These are phyloP conservation scores for Heliothis subflexa DNA, from an alignment of 1,140 invertebrate species.

Conservation along the genomic window DNA sequence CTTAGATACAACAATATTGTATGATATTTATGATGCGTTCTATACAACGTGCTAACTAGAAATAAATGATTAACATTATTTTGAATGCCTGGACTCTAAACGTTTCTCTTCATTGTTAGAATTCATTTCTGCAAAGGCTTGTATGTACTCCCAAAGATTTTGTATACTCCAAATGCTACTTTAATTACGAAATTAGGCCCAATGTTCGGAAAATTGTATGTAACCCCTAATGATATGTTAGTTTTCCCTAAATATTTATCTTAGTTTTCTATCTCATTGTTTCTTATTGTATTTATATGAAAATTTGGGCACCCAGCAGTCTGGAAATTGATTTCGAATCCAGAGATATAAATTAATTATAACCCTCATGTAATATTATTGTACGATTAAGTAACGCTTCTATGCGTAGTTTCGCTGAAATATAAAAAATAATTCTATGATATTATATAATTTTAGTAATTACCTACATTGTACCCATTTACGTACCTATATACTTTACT, in stretches of 20 bases:
- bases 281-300: constrained; percentile 51
- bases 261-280: constrained; percentile 38
- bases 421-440: constrained; percentile 78
- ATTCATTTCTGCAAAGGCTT: constrained; percentile 79
- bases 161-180: constrained; percentile 50
- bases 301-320: constrained; percentile 63
- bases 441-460: constrained; percentile 84
- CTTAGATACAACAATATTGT: constrained; percentile 87
- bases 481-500: constrained; percentile 81
- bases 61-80: constrained; percentile 82
- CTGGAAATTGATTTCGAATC: constrained; percentile 76
- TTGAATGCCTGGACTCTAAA: constrained; percentile 77
- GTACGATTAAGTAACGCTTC: constrained; percentile 82
- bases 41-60: constrained; percentile 86
- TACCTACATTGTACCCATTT: constrained; percentile 83
- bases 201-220: constrained; percentile 45
- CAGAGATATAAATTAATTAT: constrained; percentile 68
- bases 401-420: constrained; percentile 82
- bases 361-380: constrained; percentile 78
- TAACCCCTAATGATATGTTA: constrained; percentile 9
- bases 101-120: constrained; percentile 75
- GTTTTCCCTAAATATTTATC: constrained; percentile 35
- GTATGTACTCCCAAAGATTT: constrained; percentile 60
- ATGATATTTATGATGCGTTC: constrained; percentile 85
- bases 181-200: constrained; percentile 52